Evolutionary conservation across 1,140 invertebrate species (phyloP).

Genomic region (Phocides pigmalion): DNA sequence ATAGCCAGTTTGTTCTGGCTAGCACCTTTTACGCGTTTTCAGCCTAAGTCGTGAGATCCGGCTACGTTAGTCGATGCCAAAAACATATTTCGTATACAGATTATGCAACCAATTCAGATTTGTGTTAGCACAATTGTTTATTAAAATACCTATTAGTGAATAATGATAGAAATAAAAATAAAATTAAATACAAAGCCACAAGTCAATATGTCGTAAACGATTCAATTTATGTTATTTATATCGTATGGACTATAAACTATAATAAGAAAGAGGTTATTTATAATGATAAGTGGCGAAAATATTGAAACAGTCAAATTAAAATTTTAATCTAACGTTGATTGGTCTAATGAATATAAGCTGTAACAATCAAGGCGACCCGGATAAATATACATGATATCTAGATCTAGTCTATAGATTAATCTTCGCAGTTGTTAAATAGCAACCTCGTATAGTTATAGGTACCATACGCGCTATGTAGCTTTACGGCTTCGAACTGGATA

Average conservation of each 20-base stretch:
- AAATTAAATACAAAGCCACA: too few relatives aligned
- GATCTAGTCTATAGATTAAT: conserved; percentile 38
- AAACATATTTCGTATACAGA: neutral
- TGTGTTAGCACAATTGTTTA: neutral
- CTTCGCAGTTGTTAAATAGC: conserved; percentile 11
- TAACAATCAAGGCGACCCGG: conserved; percentile 31
- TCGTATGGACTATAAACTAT: too few relatives aligned
- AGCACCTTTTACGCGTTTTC: conserved; percentile 17
- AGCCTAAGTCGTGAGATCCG: conserved; percentile 27
- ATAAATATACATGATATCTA: conserved; percentile 39
- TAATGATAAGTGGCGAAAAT: neutral
- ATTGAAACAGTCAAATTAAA: conserved; percentile 11
- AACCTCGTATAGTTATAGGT: neutral
- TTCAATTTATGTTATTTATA: too few relatives aligned
- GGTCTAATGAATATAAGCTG: conserved; percentile 10
- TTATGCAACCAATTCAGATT: neutral
- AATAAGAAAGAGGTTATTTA: neutral
- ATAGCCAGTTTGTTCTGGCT: conserved; percentile 10
- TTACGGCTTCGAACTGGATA: too few relatives aligned
- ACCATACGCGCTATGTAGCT: too few relatives aligned
- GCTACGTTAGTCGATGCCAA: conserved; percentile 1
- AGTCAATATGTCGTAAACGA: too few relatives aligned
- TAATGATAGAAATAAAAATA: too few relatives aligned
- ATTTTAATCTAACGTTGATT: conserved; percentile 8
- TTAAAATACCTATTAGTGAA: too few relatives aligned